Evolutionary conservation across 2,113 vertebrate species (phyloP).

Genomic region (Lagopus leucura): DNA sequence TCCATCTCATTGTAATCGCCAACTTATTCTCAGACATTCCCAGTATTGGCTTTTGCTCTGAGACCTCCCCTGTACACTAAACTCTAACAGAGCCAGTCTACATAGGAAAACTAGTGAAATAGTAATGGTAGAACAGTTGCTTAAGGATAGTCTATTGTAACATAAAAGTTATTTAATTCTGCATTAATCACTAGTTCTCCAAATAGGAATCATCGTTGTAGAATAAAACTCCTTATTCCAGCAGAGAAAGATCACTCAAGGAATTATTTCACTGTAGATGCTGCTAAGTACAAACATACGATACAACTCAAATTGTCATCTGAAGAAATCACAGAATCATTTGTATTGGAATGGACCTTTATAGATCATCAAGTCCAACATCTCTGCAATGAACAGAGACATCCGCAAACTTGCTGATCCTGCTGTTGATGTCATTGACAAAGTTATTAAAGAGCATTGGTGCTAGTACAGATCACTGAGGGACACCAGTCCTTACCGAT

Average conservation of each 20-base stretch:
- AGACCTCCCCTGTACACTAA: background rate
- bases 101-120: background rate
- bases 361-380: no score
- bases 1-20: background rate
- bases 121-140: background rate
- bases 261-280: background rate
- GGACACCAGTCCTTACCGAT: no score
- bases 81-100: background rate
- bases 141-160: background rate
- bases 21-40: background rate
- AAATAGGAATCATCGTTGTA: background rate
- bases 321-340: background rate
- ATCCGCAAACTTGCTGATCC: no score
- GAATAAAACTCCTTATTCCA: background rate
- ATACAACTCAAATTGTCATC: background rate
- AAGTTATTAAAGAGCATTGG: no score
- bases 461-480: no score
- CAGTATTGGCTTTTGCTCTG: background rate
- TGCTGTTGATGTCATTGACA: no score
- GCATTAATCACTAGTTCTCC: background rate
- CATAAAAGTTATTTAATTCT: slow-evolving; percentile 5
- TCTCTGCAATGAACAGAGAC: no score
- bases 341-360: no score
- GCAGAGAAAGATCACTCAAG: background rate
- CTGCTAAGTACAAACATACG: background rate